These are phyloP conservation scores for Syrphus vitripennis DNA, from an alignment of 2,888 invertebrate genomes.

Conservation along the genomic window DNA sequence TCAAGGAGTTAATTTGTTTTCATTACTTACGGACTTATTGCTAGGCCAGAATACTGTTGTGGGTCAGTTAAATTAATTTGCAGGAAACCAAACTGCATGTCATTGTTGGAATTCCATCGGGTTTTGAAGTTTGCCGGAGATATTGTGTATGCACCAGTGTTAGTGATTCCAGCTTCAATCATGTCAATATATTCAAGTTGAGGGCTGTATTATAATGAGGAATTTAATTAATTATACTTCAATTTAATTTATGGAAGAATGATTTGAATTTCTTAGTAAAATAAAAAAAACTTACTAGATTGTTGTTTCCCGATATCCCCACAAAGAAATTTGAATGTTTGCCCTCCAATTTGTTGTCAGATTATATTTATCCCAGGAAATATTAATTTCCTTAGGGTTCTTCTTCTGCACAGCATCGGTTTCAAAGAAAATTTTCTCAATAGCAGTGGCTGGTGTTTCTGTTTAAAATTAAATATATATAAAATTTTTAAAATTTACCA, in stretches of 20 bases:
- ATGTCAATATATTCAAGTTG: constrained; percentile 91
- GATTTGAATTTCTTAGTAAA: no score
- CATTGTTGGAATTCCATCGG: constrained; percentile 86
- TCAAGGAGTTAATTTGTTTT: constrained; percentile 19
- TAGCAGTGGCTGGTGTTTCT: constrained; percentile 94
- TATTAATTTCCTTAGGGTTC: constrained; percentile 87
- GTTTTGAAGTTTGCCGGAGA: constrained; percentile 88
- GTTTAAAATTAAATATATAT: constrained; percentile 11
- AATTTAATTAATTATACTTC: not conserved
- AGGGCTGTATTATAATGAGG: constrained; percentile 82
- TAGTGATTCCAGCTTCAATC: constrained; percentile 85
- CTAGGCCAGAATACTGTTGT: constrained; percentile 84
- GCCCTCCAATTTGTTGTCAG: constrained; percentile 91
- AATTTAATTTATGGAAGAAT: no score
- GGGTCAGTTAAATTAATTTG: constrained; percentile 94
- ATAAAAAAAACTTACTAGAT: constrained; percentile 81
- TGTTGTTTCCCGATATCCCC: constrained; percentile 94
- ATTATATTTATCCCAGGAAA: constrained; percentile 93
- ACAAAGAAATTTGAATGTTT: constrained; percentile 90
- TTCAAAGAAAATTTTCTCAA: constrained; percentile 92
- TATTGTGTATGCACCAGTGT: constrained; percentile 88
- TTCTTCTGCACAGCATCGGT: constrained; percentile 88
- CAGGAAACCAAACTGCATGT: constrained; percentile 92
- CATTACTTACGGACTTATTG: constrained; percentile 88
- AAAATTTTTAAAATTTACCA: no score